Evolutionary conservation across 2,888 invertebrate genomes (phyloP).

Genomic region (Ptychoptera albimana): DNA sequence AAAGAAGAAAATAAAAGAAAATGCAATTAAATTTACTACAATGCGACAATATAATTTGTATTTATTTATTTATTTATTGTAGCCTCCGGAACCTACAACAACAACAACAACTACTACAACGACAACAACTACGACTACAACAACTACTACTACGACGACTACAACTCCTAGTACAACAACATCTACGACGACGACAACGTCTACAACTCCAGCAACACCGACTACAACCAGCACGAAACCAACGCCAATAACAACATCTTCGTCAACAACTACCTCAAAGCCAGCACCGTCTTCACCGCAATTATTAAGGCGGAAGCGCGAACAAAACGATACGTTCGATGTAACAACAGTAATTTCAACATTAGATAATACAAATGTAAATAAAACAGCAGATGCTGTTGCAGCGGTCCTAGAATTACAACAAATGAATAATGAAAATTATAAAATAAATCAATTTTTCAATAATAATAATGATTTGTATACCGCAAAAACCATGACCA

Average conservation of each 20-base stretch:
- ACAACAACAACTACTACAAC: slow-evolving; percentile 33
- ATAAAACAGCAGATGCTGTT: too few relatives aligned
- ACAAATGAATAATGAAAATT: too few relatives aligned
- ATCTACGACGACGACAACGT: slow-evolving; percentile 24
- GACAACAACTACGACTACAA: slow-evolving; percentile 26
- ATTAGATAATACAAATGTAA: slow-evolving; percentile 1
- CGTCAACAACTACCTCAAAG: slow-evolving; percentile 18
- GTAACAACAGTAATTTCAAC: slow-evolving; percentile 6
- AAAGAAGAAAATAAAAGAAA: too few relatives aligned
- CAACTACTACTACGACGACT: slow-evolving; percentile 32
- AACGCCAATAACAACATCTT: slow-evolving; percentile 21
- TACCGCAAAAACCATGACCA: too few relatives aligned
- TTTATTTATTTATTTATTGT: neutral
- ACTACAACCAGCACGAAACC: slow-evolving; percentile 20
- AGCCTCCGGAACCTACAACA: slow-evolving; percentile 22
- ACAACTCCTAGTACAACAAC: slow-evolving; percentile 28
- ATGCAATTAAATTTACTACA: too few relatives aligned
- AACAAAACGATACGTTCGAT: slow-evolving; percentile 4
- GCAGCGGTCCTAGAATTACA: too few relatives aligned
- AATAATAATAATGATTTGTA: too few relatives aligned
- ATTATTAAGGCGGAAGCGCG: slow-evolving; percentile 3
- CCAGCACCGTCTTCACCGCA: slow-evolving; percentile 12
- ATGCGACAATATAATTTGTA: neutral
- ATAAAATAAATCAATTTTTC: too few relatives aligned
- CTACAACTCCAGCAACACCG: slow-evolving; percentile 23